These are phyloP conservation scores for Lepus americanus DNA, from an alignment of 2,113 vertebrate species.

Conservation along the genomic window DNA sequence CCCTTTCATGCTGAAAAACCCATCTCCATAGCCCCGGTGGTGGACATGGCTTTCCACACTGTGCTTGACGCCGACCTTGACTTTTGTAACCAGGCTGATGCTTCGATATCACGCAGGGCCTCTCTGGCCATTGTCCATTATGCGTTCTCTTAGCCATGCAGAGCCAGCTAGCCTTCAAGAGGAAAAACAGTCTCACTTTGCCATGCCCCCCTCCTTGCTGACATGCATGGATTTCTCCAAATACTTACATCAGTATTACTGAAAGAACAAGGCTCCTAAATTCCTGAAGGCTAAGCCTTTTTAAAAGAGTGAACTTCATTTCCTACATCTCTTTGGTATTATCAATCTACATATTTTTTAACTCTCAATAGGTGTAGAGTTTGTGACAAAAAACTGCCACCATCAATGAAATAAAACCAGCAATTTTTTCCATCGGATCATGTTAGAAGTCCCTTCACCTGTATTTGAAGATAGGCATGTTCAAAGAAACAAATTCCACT, in stretches of 20 bases:
- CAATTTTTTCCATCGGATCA: background rate
- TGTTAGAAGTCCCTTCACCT: background rate
- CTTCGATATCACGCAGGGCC: constrained; percentile 23
- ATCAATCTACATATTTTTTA: background rate
- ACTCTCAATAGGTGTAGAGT: background rate
- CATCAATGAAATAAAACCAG: background rate
- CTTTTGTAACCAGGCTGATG: constrained; percentile 35
- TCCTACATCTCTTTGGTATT: background rate
- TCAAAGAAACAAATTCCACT: background rate
- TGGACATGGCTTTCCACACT: constrained; percentile 66
- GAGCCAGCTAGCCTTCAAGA: constrained; percentile 20
- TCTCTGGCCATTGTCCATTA: constrained; percentile 56
- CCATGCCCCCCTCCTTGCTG: background rate
- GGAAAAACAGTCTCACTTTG: background rate
- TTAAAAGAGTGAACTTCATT: background rate
- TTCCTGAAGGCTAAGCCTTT: constrained; percentile 31
- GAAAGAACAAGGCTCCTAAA: constrained; percentile 1
- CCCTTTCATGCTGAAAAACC: constrained; percentile 55
- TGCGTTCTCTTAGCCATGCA: constrained; percentile 28
- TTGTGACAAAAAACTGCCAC: background rate
- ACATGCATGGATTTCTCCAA: background rate
- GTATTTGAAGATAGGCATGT: background rate
- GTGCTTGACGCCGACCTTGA: constrained; percentile 65
- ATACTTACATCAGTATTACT: background rate
- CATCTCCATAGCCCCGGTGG: background rate